Evolutionary conservation across 1,140 invertebrate genomes (phyloP).

Genomic region (Drosophila littoralis): DNA sequence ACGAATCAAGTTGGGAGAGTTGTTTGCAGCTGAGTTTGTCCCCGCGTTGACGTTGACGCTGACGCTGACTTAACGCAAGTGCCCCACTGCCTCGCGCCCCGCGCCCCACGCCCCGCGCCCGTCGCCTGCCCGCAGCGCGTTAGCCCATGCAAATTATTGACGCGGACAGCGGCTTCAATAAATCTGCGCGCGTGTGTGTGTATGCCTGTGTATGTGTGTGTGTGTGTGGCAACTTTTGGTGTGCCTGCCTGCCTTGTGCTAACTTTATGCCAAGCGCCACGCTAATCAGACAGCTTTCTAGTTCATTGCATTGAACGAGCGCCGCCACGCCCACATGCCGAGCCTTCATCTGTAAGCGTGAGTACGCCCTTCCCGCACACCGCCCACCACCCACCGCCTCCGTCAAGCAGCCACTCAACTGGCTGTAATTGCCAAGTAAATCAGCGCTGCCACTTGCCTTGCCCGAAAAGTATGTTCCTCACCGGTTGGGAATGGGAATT

Average conservation of each 20-base stretch:
- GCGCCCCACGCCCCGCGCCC: too few relatives aligned
- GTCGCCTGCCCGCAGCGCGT: slow-evolving; percentile 15
- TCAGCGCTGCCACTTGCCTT: slow-evolving; percentile 80
- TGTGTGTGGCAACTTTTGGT: slow-evolving; percentile 64
- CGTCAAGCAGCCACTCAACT: slow-evolving; percentile 62
- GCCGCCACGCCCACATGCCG: slow-evolving; percentile 47
- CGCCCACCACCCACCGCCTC: background rate
- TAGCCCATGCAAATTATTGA: slow-evolving; percentile 80
- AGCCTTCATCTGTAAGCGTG: slow-evolving; percentile 10
- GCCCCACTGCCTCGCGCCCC: background rate
- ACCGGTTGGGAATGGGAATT: slow-evolving; percentile 3
- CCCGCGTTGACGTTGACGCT: slow-evolving; percentile 16
- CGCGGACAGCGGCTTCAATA: slow-evolving; percentile 74
- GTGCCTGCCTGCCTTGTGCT: slow-evolving; percentile 24
- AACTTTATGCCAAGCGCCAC: slow-evolving; percentile 60
- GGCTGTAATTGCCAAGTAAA: slow-evolving; percentile 78
- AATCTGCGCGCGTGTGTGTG: slow-evolving; percentile 49
- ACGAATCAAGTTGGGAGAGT: slow-evolving; percentile 42
- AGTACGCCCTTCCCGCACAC: background rate
- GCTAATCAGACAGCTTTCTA: slow-evolving; percentile 82
- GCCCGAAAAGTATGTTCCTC: slow-evolving; percentile 67
- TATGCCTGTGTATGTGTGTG: slow-evolving; percentile 32
- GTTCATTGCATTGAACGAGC: slow-evolving; percentile 71
- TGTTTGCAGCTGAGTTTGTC: slow-evolving; percentile 41
- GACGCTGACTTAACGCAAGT: slow-evolving; percentile 46